Conservation (phyloP, 2,797 vertebrate species). For the Lepilemur septentrionalis region DNA sequence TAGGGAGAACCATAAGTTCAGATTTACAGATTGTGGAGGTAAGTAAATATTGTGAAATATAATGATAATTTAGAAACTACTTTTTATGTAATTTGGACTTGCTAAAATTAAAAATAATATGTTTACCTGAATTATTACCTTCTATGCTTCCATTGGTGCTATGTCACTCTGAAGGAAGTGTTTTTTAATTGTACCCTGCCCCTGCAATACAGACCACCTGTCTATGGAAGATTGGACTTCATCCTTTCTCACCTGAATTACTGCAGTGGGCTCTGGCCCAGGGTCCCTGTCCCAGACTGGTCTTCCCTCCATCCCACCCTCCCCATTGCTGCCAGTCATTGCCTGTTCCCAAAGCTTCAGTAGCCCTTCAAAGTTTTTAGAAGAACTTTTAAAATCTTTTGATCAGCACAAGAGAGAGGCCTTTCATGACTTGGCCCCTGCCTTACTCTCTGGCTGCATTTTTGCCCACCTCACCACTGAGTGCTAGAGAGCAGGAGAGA, state of each 20-base stretch:
- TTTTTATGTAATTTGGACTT: neutral
- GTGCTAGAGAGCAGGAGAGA: neutral
- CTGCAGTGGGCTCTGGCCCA: rapidly evolving
- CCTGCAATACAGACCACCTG: neutral
- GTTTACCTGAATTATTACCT: neutral
- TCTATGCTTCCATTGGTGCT: neutral
- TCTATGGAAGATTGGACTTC: neutral
- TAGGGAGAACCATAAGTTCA: conserved; percentile 80
- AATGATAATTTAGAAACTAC: neutral
- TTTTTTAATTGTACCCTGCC: neutral
- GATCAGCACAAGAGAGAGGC: neutral
- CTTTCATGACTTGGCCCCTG: neutral
- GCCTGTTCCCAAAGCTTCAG: neutral
- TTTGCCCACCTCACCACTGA: neutral
- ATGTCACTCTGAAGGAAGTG: neutral
- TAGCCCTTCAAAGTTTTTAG: neutral
- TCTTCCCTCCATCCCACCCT: neutral
- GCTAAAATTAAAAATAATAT: neutral
- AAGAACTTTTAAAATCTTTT: neutral
- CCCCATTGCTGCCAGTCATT: neutral
- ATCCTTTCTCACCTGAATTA: neutral
- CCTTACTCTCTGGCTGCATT: neutral
- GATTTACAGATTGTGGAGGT: conserved; percentile 84
- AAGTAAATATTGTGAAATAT: conserved; percentile 48
- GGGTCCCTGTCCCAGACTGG: too few species aligned